These are phyloP conservation scores for Troglohyphantes excavatus DNA, from an alignment of 2,888 invertebrate genomes.

Conservation along the genomic window DNA sequence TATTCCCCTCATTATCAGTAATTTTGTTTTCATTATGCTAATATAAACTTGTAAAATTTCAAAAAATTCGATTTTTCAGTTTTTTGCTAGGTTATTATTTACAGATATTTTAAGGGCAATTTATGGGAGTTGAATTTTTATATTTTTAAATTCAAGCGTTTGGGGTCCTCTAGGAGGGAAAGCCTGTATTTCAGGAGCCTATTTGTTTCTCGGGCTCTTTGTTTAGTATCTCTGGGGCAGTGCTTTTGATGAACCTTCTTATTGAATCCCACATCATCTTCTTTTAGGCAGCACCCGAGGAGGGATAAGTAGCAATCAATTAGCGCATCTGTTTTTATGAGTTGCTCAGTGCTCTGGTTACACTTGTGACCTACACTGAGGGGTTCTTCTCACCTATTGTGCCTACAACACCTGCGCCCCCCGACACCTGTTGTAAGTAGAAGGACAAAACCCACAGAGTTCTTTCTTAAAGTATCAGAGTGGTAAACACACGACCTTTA, in stretches of 20 bases:
- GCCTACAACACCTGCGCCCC: constrained; percentile 67
- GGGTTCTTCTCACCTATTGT: constrained; percentile 76
- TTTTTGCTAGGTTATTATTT: no score
- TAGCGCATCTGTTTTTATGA: constrained; percentile 75
- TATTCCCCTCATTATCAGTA: no score
- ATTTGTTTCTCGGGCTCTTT: not conserved
- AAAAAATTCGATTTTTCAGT: no score
- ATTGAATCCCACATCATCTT: constrained; percentile 64
- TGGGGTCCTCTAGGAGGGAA: not conserved
- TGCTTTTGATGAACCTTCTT: not conserved
- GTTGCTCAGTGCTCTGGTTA: constrained; percentile 75
- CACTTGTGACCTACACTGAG: constrained; percentile 70
- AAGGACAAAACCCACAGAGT: no score
- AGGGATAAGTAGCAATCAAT: constrained; percentile 75
- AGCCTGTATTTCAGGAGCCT: not conserved
- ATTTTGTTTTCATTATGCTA: no score
- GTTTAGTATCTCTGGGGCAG: not conserved
- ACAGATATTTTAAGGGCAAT: no score
- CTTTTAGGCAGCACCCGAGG: constrained; percentile 75
- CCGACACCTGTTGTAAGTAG: constrained; percentile 73
- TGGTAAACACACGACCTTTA: no score
- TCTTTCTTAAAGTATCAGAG: no score
- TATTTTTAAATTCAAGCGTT: not conserved
- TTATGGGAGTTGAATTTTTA: no score
- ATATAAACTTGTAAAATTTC: no score